These are phyloP conservation scores for Pseudomyrmex concolor DNA, from an alignment of 1,140 invertebrate species.

Conservation along the genomic window DNA sequence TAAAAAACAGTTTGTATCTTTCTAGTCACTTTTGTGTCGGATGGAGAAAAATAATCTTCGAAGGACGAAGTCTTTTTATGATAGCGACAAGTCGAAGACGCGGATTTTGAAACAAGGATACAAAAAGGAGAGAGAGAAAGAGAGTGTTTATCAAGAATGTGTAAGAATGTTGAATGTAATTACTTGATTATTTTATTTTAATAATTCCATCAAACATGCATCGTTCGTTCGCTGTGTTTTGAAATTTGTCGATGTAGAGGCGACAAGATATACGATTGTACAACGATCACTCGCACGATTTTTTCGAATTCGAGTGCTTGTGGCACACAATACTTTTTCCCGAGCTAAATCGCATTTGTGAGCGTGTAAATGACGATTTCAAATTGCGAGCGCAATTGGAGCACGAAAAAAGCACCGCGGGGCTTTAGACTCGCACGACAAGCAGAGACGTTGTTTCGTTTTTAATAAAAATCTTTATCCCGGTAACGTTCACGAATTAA, in stretches of 20 bases:
- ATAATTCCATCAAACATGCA: background rate
- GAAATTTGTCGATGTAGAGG: conserved; percentile 16
- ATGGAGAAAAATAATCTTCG: background rate
- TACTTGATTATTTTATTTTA: background rate
- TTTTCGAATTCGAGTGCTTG: background rate
- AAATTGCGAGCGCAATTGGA: too few relatives aligned
- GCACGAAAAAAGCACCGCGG: too few relatives aligned
- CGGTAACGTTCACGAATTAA: conserved; percentile 12
- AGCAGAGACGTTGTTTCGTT: conserved; percentile 8
- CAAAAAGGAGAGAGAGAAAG: too few relatives aligned
- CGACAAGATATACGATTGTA: background rate
- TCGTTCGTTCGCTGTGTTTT: background rate
- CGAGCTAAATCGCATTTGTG: too few relatives aligned
- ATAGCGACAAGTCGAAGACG: background rate
- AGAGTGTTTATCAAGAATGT: too few relatives aligned
- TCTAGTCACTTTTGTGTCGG: conserved; percentile 13
- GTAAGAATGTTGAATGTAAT: background rate
- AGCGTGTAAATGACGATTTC: too few relatives aligned
- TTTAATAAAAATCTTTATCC: background rate
- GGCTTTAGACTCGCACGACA: background rate
- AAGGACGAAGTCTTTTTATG: background rate
- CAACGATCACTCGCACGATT: background rate
- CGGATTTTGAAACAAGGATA: background rate
- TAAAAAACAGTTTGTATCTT: background rate
- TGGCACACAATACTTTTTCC: too few relatives aligned